Base-by-base conservation (phyloP, 2,888 invertebrate genomes). In the Campaea margaritaria region DNA sequence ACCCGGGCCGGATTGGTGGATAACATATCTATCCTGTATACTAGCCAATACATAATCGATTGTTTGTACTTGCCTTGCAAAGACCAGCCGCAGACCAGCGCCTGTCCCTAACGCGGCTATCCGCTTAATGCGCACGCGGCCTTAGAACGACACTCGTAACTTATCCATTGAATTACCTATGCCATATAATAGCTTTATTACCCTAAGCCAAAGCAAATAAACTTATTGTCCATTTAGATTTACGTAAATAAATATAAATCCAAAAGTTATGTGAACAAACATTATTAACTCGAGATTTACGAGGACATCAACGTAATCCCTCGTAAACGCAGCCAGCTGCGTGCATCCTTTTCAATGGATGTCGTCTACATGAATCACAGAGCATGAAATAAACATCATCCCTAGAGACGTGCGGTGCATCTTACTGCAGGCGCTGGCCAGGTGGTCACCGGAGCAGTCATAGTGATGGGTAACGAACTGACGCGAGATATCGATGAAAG, bases 361-460 rank as follows among this genome's bases (percentile, higher is more conserved):
- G 48, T 50, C 14, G 31, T 51, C 27, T 48, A 57, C 36, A 55
- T 60, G 51, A 52, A 55, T 55, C 55, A 58, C 52, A 27, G 16
- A 10, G 55, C 53, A 55, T 58, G 47, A 46, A 60, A 61, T 53
- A 46, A 50, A 49, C 46, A 57, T 64, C 57, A 64, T 46, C 27
- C 36, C 50, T 59, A 62, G 49, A 46, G 62, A 67, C 61, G 69
- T 64, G 55, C 38, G 28, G 2, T 15, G 65, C 63, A 72, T 70
- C 64, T 46, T 48, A 53, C 61, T 47, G 56, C 58, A 63, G 43
- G 42, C 62, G 43, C 42, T 59, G 54, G 57, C 61, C 57, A 65
- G 58, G 67, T 65, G 64, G 48, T 53, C 67, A 68, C 47, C 58
- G 58, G 62, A 62, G 27, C 13, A 16, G 58, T 44, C 42, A 45